These are phyloP conservation scores for Rhagophthalmus giganteus DNA, from an alignment of 2,888 invertebrate genomes.

Conservation along the genomic window DNA sequence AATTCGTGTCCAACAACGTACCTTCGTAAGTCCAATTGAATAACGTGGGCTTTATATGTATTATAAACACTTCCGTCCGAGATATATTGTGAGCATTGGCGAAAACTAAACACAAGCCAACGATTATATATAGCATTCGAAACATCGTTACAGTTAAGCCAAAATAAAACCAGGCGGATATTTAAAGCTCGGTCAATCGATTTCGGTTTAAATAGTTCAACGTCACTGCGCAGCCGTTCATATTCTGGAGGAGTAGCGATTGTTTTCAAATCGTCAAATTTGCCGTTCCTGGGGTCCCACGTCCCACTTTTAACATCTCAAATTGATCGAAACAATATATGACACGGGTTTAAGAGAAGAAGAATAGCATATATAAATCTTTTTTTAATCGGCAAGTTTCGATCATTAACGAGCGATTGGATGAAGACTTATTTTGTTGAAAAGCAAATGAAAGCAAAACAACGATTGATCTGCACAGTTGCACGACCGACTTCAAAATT, in stretches of 20 bases:
- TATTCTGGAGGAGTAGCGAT: neutral
- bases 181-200: neutral
- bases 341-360: too few relatives aligned
- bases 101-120: neutral
- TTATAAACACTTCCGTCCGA: slow-evolving; percentile 77
- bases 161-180: neutral
- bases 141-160: neutral
- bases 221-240: neutral
- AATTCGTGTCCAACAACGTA: slow-evolving; percentile 46
- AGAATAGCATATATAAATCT: too few relatives aligned
- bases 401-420: too few relatives aligned
- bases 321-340: too few relatives aligned
- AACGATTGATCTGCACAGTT: too few relatives aligned
- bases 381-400: too few relatives aligned
- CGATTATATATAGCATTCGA: neutral
- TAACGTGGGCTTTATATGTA: slow-evolving; percentile 73
- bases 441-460: too few relatives aligned
- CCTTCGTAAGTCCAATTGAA: slow-evolving; percentile 82
- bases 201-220: neutral
- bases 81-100: slow-evolving; percentile 58
- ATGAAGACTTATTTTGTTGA: too few relatives aligned
- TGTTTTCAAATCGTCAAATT: neutral
- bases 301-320: too few relatives aligned
- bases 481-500: too few relatives aligned
- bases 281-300: too few relatives aligned